Base-by-base conservation (phyloP, 2,888 invertebrate genomes). In the Teinopalpus imperialis region DNA sequence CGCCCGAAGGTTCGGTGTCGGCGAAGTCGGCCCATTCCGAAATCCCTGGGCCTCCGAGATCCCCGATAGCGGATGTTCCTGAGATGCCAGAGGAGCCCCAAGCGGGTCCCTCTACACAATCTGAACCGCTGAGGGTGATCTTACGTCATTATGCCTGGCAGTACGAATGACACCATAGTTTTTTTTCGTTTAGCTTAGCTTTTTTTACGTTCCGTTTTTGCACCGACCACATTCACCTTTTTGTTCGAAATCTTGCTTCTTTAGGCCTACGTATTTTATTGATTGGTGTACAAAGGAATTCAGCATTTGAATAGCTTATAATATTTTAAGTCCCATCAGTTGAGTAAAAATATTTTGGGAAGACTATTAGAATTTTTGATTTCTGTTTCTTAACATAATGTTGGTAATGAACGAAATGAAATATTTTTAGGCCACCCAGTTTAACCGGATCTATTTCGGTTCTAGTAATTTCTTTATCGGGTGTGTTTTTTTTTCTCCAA, bases 121-220 rank as follows among this genome's bases (percentile, higher is more conserved):
- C 77, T 55, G 76, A 81, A 72, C 59, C 77, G 78, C 69, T 75
- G 81, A 83, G 75, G 87, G 87, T 87, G 87, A 87, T 73, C 81
- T 77, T 74, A 76, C 80, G 75, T 79, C 83, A 76, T 78, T 85
- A 77, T 85, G 86, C 85, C 87, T 86, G 86, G 87, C 86, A 81
- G 86, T 85, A 87, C 86, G 85, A 85, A 81, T 79, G 77, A 85
- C 87, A 85, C 85, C 76, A 65, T 82, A 82, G 83, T 75, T 80
- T 77, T 72, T 78, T 75, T 81, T 72, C 66, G 71, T 83, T 83
- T 78, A 77, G 81, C 81, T 65, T 80, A 76, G 78, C 74, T 67
- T 76, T 70, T 64, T 71, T 73, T 75, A 63, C 59, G 65, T 79
- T 81, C 59, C 66, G 70, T 81, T 75, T 52, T 30, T 56, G 78